Conservation (phyloP, 2,113 vertebrate species). For the Galeopterus variegatus region DNA sequence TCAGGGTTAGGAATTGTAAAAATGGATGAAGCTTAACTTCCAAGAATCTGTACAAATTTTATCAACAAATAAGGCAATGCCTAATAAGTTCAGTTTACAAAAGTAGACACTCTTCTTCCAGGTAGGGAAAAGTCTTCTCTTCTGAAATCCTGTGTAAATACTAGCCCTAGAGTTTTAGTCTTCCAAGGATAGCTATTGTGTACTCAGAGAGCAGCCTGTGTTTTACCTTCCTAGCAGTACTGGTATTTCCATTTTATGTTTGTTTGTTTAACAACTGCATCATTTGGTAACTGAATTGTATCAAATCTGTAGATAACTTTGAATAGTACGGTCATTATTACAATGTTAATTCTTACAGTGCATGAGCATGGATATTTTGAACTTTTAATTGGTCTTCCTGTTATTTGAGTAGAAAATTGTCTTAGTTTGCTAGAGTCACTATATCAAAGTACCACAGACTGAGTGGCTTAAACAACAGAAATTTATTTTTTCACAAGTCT, state of each 20-base stretch:
- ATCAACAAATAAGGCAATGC: neutral
- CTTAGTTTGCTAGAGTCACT: neutral
- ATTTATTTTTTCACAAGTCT: neutral
- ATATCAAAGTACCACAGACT: neutral
- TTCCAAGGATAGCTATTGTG: neutral
- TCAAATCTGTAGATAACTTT: too few species aligned
- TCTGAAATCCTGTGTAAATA: neutral
- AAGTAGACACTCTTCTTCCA: neutral
- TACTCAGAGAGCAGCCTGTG: neutral
- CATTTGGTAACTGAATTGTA: neutral
- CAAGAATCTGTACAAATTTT: neutral
- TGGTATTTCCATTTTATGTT: neutral
- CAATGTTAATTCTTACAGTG: too few species aligned
- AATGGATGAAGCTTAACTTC: neutral
- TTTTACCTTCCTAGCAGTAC: neutral
- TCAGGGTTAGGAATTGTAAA: neutral
- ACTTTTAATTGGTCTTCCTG: neutral
- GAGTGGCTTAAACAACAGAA: neutral
- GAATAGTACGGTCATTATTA: too few species aligned
- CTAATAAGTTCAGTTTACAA: neutral
- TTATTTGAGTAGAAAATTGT: neutral
- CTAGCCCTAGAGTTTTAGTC: neutral
- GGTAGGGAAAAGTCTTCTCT: neutral
- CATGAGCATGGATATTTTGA: too few species aligned
- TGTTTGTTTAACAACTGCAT: neutral